Base-by-base conservation (phyloP, 2,113 vertebrate species). In the Brienomyrus brachyistius region DNA sequence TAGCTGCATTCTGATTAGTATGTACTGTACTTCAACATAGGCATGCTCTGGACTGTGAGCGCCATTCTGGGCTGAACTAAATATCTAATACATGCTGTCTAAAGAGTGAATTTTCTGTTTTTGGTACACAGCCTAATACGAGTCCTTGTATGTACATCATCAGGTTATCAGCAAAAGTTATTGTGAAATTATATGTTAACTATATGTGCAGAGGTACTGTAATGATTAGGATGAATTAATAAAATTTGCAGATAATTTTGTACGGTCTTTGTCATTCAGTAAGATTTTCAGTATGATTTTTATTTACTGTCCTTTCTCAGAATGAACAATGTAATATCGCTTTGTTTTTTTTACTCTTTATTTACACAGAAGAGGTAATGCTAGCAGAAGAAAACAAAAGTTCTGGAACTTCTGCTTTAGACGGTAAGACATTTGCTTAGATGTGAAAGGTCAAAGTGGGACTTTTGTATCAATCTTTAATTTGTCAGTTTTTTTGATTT, bases 361-460 rank as follows among this genome's bases (percentile, higher is more conserved):
- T 91, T 47, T 90, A 10, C 93, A 92, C 94, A 99, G 98, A 99
- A 96, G 98, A 99, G 95, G 98, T 99, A 85, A 99, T 99, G 98
- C 96, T 99, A 51, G 97, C 98, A 52, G 98, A 99, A 95, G 98
- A 99, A 95, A 99, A 99, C 94, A 99, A 99, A 95, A 99, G 97
- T 90, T 94, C 98, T 19, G 98, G 98, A 45, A 98, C 98, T 4
- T 99, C 98, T 19, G 97, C 98, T 21, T 96, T 99, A 93, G 98
- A 99, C 93, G 98, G 98, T 99, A 97, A 97, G 96, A 89, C 4
- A 31, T 87, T 15, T 15, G 85, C 31, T 45, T 17, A 40, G 27
- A 54, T 54, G 85, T 52, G 84, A 80, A 66, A 50, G 48, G 84
- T 86, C 80, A 91, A 66, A 54, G 21, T 23, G 10, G 23, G 2